A percentile compares a stretch with the other conserved stretches of the same genome.
These are phyloP conservation scores for Epirrhoe alternata DNA, from an alignment of 2,888 invertebrate genomes.

Conservation along the genomic window DNA sequence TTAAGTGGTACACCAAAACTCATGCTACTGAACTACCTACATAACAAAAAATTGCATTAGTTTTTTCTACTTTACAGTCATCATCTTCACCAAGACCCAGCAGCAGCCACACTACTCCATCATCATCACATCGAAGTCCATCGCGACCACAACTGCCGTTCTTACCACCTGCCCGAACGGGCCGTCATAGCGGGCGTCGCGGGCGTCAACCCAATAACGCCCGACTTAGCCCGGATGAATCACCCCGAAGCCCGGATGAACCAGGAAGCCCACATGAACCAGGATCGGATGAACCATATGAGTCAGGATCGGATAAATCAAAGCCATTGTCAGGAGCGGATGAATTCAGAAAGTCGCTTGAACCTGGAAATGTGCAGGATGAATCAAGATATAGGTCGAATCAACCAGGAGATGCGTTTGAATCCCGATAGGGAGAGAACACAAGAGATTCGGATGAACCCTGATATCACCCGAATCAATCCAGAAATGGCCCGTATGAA, in stretches of 20 bases:
- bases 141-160: slow-evolving; percentile 48
- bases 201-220: slow-evolving; percentile 5
- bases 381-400: slow-evolving; percentile 8
- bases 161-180: slow-evolving; percentile 19
- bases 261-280: slow-evolving; percentile 13
- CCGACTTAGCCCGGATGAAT: slow-evolving; percentile 4
- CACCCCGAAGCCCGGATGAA: slow-evolving; percentile 10
- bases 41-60: too few species aligned
- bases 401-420: slow-evolving; percentile 32
- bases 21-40: not conserved
- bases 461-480: slow-evolving; percentile 44
- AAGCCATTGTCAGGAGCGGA: slow-evolving; percentile 5
- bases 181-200: slow-evolving; percentile 11
- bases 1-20: too few species aligned
- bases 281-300: slow-evolving; percentile 8
- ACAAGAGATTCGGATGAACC: slow-evolving; percentile 42
- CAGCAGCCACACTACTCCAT: slow-evolving; percentile 75
- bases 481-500: slow-evolving; percentile 35
- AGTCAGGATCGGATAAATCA: slow-evolving; percentile 10
- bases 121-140: slow-evolving; percentile 76
- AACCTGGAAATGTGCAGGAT: slow-evolving; percentile 50
- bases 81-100: slow-evolving; percentile 76
- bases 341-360: slow-evolving; percentile 42
- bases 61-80: slow-evolving; percentile 61
- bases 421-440: slow-evolving; percentile 46